Evolutionary conservation across 2,888 invertebrate genomes (phyloP), one percentile per base, ranked within the genome.

Genomic region (Fissipunctia ypsillon): DNA sequence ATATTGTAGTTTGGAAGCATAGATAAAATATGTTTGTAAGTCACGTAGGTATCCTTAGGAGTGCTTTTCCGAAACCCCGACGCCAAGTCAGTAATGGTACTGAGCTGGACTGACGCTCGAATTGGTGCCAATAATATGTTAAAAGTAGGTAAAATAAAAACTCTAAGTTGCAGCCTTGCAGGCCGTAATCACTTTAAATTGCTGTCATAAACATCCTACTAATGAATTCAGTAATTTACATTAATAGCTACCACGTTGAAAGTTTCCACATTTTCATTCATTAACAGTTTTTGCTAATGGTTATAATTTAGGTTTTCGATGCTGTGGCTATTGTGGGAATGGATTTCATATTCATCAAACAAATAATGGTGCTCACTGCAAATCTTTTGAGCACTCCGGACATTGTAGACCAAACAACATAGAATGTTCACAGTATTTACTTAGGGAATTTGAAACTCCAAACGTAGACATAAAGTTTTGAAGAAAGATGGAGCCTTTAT

Each of bases 211-310:
- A 70, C 41, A 70, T 65, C 38, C 25, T 45, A 35, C 52, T 75
- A 78, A 76, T 81, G 69, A 73, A 81, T 81, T 78, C 76, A 41
- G 73, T 54, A 69, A 78, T 75, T 73, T 59, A 41, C 71, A 69
- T 72, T 69, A 78, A 75, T 67, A 72, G 78, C 73, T 64, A 60
- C 19, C 60, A 60, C 52, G 64, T 76, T 72, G 48, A 43, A 71
- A 78, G 41, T 77, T 80, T 61, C 6, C 38, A 48, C 45, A 22
- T 67, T 81, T 73, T 56, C 74, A 70, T 70, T 65, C 31, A 67
- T 71, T 66, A 43, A 45, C 28, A 63, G 41, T 56, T 73, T 77
- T 73, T 50, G n/a, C 31, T 57, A 25, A 75, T 48, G n/a, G 28
- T 54, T 64, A 25, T 75, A 59, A 74, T 67, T 80, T 56, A 54